Evolutionary conservation across 2,113 vertebrate species (phyloP), one percentile per base, ranked within the genome.

Genomic region (Crocuta crocuta): DNA sequence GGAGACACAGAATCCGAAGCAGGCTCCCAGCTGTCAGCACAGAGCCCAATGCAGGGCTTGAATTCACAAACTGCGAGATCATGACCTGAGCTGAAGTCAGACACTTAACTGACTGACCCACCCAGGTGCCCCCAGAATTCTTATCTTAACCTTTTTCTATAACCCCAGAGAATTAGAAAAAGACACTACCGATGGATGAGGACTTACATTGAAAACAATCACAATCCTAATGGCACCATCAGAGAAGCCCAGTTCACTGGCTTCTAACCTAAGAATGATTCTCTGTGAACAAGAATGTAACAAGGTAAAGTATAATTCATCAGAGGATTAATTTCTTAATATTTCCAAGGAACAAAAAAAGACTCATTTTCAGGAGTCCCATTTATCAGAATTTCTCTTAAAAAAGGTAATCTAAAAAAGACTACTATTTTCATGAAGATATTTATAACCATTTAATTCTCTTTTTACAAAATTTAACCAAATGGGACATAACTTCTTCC

Each of bases 331-430:
- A 92, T 81, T 58, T 94, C 58, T 94, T 95, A 50, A 43, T 66
- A 90, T 81, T 97, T 96, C 26, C 48, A 94, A 84, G 17, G 43
- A 86, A 21, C 48, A 86, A 87, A 92, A 94, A 82, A 68, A 31
- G 0, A 70, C 13, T 19, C 7, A 63, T 53, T 76, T 96, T 95
- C 63, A 84, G 74, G 15, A 90, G 91, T 74, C 33, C 79, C 53
- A 43, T 96, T 96, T 94, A 74, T 92, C 87, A 97, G 39, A 88
- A 83, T 80, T 16, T 74, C 58, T 76, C 70, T 53, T 85, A 94
- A 95, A 95, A 94, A 87, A 82, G 15, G 31, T 63, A 80, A 95
- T 43, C 17, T 89, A 85, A 94, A 89, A 91, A 2, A 96, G 35
- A 86, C 28, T 79, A 91, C 17, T 80, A 74, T 95, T 89, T 97